phyloP scores from a whole-genome alignment of 2,797 vertebrate species.

The Halcyon badia region DNA sequence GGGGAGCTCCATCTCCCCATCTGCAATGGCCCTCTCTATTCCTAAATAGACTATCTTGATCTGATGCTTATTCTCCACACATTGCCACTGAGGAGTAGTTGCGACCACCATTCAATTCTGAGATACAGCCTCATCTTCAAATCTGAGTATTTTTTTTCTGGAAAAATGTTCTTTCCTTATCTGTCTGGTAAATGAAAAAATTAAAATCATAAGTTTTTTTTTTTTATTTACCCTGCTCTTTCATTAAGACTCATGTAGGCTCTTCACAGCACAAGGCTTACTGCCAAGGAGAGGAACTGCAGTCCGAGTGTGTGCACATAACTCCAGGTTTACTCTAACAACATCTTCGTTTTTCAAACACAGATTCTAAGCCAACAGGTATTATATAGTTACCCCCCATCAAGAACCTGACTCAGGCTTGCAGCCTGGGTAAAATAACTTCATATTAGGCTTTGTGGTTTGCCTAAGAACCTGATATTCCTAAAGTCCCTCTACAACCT shows the following conservation, averaged over 20 bases:
- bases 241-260: background rate
- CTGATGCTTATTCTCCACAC: background rate
- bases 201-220: background rate
- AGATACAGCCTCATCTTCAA: background rate
- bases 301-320: background rate
- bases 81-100: background rate
- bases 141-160: background rate
- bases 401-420: constrained; percentile 56
- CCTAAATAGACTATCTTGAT: background rate
- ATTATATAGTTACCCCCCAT: constrained; percentile 9
- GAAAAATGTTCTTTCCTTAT: background rate
- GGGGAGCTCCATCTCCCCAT: background rate
- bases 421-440: constrained; percentile 67
- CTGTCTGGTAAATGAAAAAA: background rate
- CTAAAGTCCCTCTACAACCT: background rate
- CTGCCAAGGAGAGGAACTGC: background rate
- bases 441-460: constrained; percentile 27
- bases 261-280: background rate
- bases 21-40: background rate
- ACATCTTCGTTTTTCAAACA: constrained; percentile 45
- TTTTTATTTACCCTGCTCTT: background rate
- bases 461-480: constrained; percentile 51
- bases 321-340: constrained; percentile 2
- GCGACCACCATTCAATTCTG: background rate
- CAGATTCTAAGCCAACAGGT: background rate